A percentile compares a stretch with the other conserved stretches of the same genome.
phyloP scores from a whole-genome alignment of 2,113 vertebrate genomes.

The Corythoichthys haematopterus region DNA sequence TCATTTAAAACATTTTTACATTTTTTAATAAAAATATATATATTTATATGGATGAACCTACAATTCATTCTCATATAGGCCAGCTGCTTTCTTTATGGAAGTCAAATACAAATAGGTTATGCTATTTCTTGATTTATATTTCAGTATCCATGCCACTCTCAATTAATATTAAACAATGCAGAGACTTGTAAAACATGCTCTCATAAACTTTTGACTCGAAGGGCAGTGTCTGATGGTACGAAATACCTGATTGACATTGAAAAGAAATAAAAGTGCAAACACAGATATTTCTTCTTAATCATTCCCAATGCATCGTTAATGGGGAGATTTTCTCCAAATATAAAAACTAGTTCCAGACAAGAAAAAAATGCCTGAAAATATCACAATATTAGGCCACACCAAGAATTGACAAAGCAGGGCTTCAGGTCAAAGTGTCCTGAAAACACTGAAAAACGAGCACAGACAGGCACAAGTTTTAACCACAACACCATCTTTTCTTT shows the following conservation, averaged over 20 bases:
- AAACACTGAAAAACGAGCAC: constrained; percentile 67
- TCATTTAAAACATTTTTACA: background rate
- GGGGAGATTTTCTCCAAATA: constrained; percentile 39
- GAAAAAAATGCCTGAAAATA: constrained; percentile 57
- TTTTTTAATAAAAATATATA: constrained; percentile 1
- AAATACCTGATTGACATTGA: constrained; percentile 37
- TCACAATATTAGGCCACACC: constrained; percentile 58
- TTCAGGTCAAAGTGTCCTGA: constrained; percentile 58
- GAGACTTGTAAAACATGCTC: constrained; percentile 55
- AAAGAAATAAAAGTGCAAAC: constrained; percentile 31
- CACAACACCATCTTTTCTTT: constrained; percentile 53
- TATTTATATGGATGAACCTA: background rate
- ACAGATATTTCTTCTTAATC: constrained; percentile 27
- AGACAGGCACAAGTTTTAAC: constrained; percentile 73
- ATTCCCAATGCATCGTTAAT: constrained; percentile 28
- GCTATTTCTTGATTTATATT: constrained; percentile 19
- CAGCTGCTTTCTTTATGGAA: constrained; percentile 36
- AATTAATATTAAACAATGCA: constrained; percentile 45
- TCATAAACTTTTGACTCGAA: constrained; percentile 44
- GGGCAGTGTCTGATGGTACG: constrained; percentile 27
- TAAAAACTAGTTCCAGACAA: constrained; percentile 58
- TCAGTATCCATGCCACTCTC: constrained; percentile 49
- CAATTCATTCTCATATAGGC: background rate
- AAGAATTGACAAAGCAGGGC: constrained; percentile 56
- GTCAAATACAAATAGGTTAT: constrained; percentile 20